Evolutionary conservation across 2,888 invertebrate species (phyloP).

Genomic region (Agonopterix arenella): DNA sequence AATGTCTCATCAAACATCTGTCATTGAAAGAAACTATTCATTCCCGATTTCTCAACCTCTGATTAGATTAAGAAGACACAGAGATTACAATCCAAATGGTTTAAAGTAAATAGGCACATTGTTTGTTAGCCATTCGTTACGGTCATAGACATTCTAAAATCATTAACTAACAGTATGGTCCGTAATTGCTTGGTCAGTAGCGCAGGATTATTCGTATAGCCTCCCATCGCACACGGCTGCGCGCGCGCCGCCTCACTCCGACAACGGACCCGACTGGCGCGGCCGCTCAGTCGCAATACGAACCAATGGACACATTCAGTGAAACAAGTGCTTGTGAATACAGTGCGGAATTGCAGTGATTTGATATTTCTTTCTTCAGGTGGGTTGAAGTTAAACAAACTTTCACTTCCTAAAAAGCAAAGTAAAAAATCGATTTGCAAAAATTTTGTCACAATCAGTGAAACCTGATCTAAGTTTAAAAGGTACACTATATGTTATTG

Average conservation of each 20-base stretch:
- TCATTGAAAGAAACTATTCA: background rate
- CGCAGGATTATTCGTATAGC: slow-evolving; percentile 55
- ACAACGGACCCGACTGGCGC: slow-evolving; percentile 44
- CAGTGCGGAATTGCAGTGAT: slow-evolving; percentile 23
- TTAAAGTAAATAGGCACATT: background rate
- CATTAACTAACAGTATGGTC: slow-evolving; percentile 10
- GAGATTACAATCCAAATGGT: background rate
- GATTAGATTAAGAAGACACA: background rate
- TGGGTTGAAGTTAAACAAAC: slow-evolving; percentile 25
- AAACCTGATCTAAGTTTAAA: too few relatives aligned
- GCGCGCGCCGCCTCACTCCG: slow-evolving; percentile 58
- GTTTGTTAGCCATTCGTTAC: background rate
- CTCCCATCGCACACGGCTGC: slow-evolving; percentile 45
- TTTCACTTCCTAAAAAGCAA: too few relatives aligned
- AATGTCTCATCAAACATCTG: background rate
- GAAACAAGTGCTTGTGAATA: slow-evolving; percentile 43
- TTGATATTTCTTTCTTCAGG: slow-evolving; percentile 30
- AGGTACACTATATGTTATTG: too few relatives aligned
- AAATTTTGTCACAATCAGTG: too few relatives aligned
- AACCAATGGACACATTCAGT: slow-evolving; percentile 26
- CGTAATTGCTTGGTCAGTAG: slow-evolving; percentile 37
- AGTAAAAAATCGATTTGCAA: too few relatives aligned
- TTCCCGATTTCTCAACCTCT: too few relatives aligned
- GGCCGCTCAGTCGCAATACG: slow-evolving; percentile 36
- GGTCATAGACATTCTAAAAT: background rate